Evolutionary conservation across 92 coral and sea anemone genomes (phyloP).

Genomic region (Epizoanthus stellaris): DNA sequence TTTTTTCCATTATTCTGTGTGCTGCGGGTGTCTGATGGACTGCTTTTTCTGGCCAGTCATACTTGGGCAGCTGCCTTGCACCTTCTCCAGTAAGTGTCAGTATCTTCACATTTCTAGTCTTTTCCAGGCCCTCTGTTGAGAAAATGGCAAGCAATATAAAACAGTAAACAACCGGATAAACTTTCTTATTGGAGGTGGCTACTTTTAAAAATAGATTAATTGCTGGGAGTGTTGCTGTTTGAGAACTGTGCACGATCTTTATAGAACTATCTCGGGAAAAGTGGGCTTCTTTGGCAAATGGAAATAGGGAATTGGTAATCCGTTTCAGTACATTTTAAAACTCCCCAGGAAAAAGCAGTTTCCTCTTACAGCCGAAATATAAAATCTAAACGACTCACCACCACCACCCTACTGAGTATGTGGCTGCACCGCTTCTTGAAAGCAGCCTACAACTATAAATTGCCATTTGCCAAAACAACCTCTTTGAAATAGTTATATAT

Average conservation of each 20-base stretch:
- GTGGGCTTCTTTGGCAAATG: conserved; percentile 21
- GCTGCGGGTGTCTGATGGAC: conserved; percentile 53
- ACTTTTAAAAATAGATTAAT: too few relatives aligned
- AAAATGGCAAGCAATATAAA: too few relatives aligned
- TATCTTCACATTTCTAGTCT: conserved; percentile 44
- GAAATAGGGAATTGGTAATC: conserved; percentile 42
- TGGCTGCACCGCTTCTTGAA: not conserved
- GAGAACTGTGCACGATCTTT: too few relatives aligned
- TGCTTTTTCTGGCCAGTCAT: conserved; percentile 55
- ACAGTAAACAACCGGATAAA: too few relatives aligned
- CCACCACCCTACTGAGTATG: too few relatives aligned
- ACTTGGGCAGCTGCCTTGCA: conserved; percentile 57
- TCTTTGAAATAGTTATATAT: conserved; percentile 23
- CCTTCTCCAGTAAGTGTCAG: conserved; percentile 48
- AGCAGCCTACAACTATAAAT: conserved; percentile 17
- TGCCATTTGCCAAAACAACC: conserved; percentile 19
- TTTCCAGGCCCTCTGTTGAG: conserved; percentile 24
- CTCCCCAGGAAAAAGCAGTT: conserved; percentile 32
- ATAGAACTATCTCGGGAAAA: too few relatives aligned
- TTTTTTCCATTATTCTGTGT: conserved; percentile 27
- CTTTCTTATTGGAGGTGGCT: too few relatives aligned
- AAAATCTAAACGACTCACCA: conserved; percentile 7
- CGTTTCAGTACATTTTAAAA: conserved; percentile 43
- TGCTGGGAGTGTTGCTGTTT: too few relatives aligned
- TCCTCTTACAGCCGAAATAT: conserved; percentile 8